Evolutionary conservation across 2,888 invertebrate genomes (phyloP), one percentile per base, ranked within the genome.

Genomic region (Galerucella nymphaeae): DNA sequence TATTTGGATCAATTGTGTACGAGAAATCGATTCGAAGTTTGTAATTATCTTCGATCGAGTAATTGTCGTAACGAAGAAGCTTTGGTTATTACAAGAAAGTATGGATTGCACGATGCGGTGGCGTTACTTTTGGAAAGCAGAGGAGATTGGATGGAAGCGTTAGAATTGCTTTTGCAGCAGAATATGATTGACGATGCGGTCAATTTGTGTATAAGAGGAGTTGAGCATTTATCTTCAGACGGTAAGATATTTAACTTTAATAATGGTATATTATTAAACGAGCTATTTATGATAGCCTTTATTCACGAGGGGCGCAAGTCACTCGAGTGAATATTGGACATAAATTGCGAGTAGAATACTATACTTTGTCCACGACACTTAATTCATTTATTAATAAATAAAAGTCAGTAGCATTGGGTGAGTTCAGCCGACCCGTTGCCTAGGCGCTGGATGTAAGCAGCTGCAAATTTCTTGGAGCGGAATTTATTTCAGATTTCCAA

Each of bases 121-220:
- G 93, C 94, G 16, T 91, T 91, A 79, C 88, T 96, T 67, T 87
- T 94, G 75, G 95, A 95, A 84, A 91, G 92, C 83, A 89, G 91
- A 2, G 93, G 94, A 13, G 92, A 94, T 84, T 91, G 92, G 83
- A 88, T 90, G 79, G 91, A 90, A 80, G 94, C 94, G 2, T 91
- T 94, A 82, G 89, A 91, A 71, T 86, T 94, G 73, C 86, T 91
- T 8, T 84, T 92, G 75, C 86, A 88, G 66, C 80, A 84, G 57
- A 81, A 83, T 70, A 81, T 85, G 77, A 80, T 83, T 11, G 84
- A 86, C 61, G 82, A 84, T 57, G 86, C 84, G 1, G 82, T 86
- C 13, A 83, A 80, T 72, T 81, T 89, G 76, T 89, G 89, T 77
- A 84, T 86, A 6, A 84, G 89, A 23, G 87, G 88, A 2, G 88